Evolutionary conservation across 2,113 vertebrate genomes (phyloP), one percentile per base, ranked within the genome.

Genomic region (Phrynosoma blainvillii): DNA sequence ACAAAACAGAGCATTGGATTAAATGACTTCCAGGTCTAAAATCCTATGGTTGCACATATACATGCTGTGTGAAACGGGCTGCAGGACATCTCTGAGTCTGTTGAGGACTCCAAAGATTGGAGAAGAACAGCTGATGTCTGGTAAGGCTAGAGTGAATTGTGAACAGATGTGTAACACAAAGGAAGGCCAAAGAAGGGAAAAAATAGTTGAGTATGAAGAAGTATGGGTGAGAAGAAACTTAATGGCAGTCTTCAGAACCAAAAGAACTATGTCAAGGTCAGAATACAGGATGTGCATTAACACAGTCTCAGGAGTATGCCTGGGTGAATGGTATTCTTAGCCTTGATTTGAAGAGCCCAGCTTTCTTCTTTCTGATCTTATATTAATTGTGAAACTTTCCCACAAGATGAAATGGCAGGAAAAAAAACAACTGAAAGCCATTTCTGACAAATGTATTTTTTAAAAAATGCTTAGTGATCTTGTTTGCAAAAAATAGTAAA

Each of bases 141-240:
- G 68, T 23, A 54, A 83, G 62, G 40, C 87, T 71, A 20, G 9
- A 88, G 47, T 68, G 76, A 79, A 70, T 68, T 79, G 59, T 65
- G 65, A 79, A 79, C 84, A 86, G 40, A 78, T 86, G 73, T 85
- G 84, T 59, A 76, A 5, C 3, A 32, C 65, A 62, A 82, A 16
- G 18, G 4, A 73, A 80, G 56, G 68, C 56, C 11, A 25, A 73
- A 32, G 20, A 47, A 20, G 71, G 5, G 82, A 68, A 68, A 1
- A 25, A 36, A 79, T 23, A 23, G n/a, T 56, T 83, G 42, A 66
- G 30, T 36, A 23, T 30, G 23, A 75, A 36, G 9, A 80, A 68
- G 59, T 27, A 42, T 66, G 62, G 32, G 81, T 21, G 18, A 88
- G 74, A 80, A 80, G 77, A 86, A 56, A 40, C n/a, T 18, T 82